These are phyloP conservation scores for Laothoe populi DNA, from an alignment of 2,888 invertebrate species.

Conservation along the genomic window DNA sequence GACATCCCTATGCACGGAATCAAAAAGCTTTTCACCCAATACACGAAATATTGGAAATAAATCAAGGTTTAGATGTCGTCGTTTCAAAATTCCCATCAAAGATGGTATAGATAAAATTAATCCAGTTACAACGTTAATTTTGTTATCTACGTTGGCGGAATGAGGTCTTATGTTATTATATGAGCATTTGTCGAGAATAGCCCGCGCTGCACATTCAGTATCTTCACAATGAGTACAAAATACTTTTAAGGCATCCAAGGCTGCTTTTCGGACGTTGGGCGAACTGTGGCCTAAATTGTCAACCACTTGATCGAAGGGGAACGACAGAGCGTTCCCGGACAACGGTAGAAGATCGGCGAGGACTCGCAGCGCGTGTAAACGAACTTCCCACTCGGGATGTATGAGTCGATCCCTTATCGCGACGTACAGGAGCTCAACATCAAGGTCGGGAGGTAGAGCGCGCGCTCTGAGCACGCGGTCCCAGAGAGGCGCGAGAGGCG, in stretches of 20 bases:
- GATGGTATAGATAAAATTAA: constrained; percentile 87
- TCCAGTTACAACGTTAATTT: constrained; percentile 86
- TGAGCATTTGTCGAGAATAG: constrained; percentile 87
- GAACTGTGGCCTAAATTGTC: constrained; percentile 92
- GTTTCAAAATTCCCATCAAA: constrained; percentile 83
- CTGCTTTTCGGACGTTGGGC: constrained; percentile 92
- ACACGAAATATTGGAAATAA: constrained; percentile 81
- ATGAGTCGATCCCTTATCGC: constrained; percentile 89
- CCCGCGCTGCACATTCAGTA: constrained; percentile 87
- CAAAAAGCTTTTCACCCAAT: constrained; percentile 83
- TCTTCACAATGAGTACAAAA: constrained; percentile 89
- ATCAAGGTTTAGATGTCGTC: constrained; percentile 75
- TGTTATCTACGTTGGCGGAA: constrained; percentile 78
- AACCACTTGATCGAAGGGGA: constrained; percentile 89
- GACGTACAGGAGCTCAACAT: constrained; percentile 87
- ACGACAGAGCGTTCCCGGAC: constrained; percentile 88
- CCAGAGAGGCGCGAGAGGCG: constrained; percentile 90
- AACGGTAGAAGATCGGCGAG: constrained; percentile 91
- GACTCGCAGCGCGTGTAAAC: constrained; percentile 92
- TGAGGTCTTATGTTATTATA: constrained; percentile 83
- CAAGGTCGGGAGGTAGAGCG: constrained; percentile 88
- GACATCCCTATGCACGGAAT: constrained; percentile 86
- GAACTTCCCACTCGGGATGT: constrained; percentile 93
- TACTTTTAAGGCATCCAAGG: constrained; percentile 89
- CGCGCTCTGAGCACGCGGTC: constrained; percentile 91